Evolutionary conservation across 2,113 vertebrate genomes (phyloP).

Genomic region (Coracopsis vasa): DNA sequence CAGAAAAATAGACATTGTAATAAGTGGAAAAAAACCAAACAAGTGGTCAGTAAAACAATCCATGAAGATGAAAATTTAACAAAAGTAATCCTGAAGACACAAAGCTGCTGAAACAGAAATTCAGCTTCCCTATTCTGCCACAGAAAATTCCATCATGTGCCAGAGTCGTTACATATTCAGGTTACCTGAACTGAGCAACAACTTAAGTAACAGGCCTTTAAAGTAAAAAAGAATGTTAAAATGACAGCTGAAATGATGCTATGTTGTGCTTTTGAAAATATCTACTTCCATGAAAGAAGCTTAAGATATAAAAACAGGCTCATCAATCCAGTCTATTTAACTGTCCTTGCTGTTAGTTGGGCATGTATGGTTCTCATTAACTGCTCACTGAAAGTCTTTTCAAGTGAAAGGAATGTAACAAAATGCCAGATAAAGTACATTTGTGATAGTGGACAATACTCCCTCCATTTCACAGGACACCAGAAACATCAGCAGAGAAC

Average conservation of each 20-base stretch:
- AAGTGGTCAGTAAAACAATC: neutral
- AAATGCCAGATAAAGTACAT: neutral
- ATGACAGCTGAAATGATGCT: neutral
- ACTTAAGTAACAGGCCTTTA: neutral
- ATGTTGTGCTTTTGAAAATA: neutral
- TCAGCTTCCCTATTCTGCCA: neutral
- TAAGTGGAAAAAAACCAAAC: neutral
- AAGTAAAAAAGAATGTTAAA: neutral
- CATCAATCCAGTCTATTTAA: neutral
- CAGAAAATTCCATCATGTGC: neutral
- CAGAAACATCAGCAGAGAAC: neutral
- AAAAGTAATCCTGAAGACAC: neutral
- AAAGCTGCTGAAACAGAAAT: neutral
- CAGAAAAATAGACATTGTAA: neutral
- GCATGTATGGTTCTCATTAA: neutral
- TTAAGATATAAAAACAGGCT: neutral
- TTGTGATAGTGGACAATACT: neutral
- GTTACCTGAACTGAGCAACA: neutral
- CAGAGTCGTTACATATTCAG: neutral
- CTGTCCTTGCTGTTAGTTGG: neutral
- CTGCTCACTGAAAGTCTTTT: neutral
- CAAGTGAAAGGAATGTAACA: neutral
- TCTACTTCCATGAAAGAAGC: neutral
- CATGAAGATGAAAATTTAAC: neutral
- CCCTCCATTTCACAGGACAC: neutral